phyloP scores from a whole-genome alignment of 2,797 vertebrate genomes.

The Dromococcyx pavoninus region DNA sequence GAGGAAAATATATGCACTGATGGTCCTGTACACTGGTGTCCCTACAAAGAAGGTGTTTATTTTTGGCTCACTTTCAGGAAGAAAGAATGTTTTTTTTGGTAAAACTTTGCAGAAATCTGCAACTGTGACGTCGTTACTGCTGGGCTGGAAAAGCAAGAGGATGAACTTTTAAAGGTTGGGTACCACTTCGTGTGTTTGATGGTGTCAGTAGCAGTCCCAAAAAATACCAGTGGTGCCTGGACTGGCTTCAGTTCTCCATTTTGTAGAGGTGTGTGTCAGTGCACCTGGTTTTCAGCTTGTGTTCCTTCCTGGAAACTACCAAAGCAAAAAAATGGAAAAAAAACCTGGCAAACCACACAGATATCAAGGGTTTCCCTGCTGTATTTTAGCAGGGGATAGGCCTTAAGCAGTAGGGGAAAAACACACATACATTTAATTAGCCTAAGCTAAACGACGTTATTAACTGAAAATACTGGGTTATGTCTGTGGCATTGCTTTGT shows the following conservation, averaged over 20 bases:
- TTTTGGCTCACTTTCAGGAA: background rate
- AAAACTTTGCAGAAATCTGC: background rate
- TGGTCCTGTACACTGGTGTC: background rate
- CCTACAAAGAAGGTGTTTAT: rapidly evolving
- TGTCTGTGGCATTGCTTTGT: background rate
- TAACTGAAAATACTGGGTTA: background rate
- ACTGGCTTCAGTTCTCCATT: background rate
- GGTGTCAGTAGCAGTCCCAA: background rate
- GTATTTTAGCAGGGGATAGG: background rate
- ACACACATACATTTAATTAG: rapidly evolving
- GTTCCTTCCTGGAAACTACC: background rate
- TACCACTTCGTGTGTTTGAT: background rate
- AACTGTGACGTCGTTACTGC: background rate
- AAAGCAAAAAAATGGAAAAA: background rate
- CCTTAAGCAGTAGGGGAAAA: background rate
- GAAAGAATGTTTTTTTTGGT: background rate
- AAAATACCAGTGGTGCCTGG: background rate
- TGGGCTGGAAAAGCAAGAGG: background rate
- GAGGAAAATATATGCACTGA: rapidly evolving
- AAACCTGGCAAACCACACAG: background rate
- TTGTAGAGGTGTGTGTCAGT: background rate
- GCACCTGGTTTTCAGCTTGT: background rate
- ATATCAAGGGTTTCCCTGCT: background rate
- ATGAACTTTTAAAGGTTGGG: background rate
- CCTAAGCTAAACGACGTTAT: background rate